Percentiles rank a stretch among this genome's conserved stretches.
phyloP scores from a whole-genome alignment of 2,888 invertebrate genomes.

The Lithophane leautieri region DNA sequence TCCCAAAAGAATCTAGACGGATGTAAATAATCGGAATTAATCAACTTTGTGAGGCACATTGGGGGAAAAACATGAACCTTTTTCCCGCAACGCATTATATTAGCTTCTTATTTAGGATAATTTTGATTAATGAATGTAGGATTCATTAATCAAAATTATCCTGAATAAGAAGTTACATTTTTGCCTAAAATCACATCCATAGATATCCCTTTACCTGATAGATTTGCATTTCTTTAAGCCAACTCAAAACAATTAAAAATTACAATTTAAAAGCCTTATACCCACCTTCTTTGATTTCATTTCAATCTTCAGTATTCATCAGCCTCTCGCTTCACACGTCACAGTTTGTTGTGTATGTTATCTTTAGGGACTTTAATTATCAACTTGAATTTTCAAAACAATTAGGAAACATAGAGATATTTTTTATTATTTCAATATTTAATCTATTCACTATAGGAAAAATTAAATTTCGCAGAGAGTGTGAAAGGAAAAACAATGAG shows the following conservation, averaged over 20 bases:
- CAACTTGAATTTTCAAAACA: not conserved
- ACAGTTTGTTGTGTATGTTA: not conserved
- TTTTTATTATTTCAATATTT: not conserved
- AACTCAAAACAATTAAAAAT: not conserved
- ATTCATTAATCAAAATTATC: too few species aligned
- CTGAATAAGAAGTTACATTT: too few species aligned
- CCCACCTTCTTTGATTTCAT: not conserved
- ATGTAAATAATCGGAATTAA: not conserved
- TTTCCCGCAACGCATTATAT: not conserved
- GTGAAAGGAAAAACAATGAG: slow-evolving; percentile 40
- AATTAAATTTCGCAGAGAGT: not conserved
- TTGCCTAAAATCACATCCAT: not conserved
- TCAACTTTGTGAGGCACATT: not conserved
- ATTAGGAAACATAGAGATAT: not conserved
- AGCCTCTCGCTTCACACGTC: not conserved
- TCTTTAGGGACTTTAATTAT: not conserved
- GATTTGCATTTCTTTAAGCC: not conserved
- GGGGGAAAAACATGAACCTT: not conserved
- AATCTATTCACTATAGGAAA: not conserved
- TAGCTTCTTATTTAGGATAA: not conserved
- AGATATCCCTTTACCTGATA: not conserved
- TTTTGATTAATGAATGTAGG: too few species aligned
- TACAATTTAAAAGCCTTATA: not conserved
- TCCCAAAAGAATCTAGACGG: not conserved
- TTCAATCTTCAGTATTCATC: not conserved